These are phyloP conservation scores for Decapterus maruadsi DNA, from an alignment of 2,797 vertebrate species.

Conservation along the genomic window DNA sequence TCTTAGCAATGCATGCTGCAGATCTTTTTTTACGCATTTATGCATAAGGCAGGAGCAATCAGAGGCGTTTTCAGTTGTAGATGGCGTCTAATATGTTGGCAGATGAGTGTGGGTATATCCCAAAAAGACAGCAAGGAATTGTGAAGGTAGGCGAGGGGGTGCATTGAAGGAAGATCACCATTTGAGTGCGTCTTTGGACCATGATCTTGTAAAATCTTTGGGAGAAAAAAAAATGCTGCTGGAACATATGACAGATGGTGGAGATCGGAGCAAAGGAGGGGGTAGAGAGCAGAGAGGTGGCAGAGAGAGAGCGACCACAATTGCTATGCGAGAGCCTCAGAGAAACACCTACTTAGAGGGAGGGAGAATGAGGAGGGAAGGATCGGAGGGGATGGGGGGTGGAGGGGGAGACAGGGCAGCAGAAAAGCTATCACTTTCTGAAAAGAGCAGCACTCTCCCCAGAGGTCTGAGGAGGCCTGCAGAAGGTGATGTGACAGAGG, in stretches of 20 bases:
- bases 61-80: not conserved
- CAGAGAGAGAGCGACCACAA: constrained; percentile 1
- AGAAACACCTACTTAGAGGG: constrained; percentile 23
- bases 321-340: constrained; percentile 16
- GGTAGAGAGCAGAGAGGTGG: not conserved
- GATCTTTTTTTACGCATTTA: not conserved
- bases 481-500: constrained; percentile 76
- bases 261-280: not conserved
- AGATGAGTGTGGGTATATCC: not conserved
- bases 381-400: not conserved
- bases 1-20: constrained; percentile 10
- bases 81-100: not conserved
- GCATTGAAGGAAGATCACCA: not conserved
- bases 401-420: constrained; percentile 24
- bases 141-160: not conserved
- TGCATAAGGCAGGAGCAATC: not conserved
- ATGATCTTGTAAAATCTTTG: constrained; percentile 6
- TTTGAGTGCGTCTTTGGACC: constrained; percentile 11
- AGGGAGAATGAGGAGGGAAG: not conserved
- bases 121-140: not conserved
- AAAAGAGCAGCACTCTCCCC: constrained; percentile 77
- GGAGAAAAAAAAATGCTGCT: not conserved
- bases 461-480: constrained; percentile 71
- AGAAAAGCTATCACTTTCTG: constrained; percentile 80
- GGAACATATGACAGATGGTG: constrained; percentile 1